phyloP scores from a whole-genome alignment of 2,113 vertebrate genomes.

The Oreotrochilus melanogaster region DNA sequence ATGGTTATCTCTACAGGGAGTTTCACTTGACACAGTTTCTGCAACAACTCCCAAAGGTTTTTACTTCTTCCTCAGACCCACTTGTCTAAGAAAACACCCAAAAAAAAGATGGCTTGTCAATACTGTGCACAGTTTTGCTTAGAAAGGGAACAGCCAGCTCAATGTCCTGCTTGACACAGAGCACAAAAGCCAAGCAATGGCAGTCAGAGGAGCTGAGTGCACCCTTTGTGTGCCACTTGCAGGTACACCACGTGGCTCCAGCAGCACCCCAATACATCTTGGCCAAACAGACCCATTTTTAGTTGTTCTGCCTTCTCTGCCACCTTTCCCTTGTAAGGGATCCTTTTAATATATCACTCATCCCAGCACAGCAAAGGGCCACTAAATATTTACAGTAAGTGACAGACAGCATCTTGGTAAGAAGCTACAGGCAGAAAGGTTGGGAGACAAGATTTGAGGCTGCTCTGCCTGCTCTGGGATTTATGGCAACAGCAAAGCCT shows the following conservation, averaged over 20 bases:
- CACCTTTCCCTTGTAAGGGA: conserved; percentile 16
- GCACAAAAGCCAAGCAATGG: background rate
- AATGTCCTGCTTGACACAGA: background rate
- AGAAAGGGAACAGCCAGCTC: background rate
- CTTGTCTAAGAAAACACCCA: background rate
- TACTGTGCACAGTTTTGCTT: background rate
- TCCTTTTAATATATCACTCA: background rate
- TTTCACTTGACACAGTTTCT: conserved; percentile 17
- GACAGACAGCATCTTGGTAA: background rate
- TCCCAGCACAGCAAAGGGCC: background rate
- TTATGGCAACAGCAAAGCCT: background rate
- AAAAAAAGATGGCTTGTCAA: background rate
- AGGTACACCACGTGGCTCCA: background rate
- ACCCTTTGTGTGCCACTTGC: background rate
- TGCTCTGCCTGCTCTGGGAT: background rate
- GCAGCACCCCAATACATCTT: background rate
- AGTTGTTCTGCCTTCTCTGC: background rate
- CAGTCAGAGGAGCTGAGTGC: background rate
- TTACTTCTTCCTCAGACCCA: background rate
- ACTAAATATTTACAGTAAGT: conserved; percentile 49
- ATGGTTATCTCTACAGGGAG: background rate
- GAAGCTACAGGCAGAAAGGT: background rate
- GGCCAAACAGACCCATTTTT: background rate
- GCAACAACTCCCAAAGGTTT: background rate
- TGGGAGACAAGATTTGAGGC: background rate